phyloP scores from a whole-genome alignment of 1,140 invertebrate genomes.

The Hormaphis cornu region DNA sequence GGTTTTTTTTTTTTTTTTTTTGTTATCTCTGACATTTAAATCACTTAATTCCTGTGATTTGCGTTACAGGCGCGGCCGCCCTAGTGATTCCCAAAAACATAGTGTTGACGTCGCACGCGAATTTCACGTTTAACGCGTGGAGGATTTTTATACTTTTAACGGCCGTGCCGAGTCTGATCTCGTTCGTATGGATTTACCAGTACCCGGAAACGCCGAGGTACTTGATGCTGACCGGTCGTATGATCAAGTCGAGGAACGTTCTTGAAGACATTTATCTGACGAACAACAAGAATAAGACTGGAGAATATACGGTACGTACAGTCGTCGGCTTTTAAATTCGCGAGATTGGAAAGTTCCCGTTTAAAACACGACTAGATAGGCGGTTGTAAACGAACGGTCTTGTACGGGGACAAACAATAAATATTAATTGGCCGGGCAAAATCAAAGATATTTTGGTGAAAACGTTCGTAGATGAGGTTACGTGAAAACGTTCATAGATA shows the following conservation, averaged over 20 bases:
- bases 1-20: too few species aligned
- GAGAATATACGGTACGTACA: background rate
- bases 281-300: background rate
- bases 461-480: too few species aligned
- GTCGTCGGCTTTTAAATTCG: too few species aligned
- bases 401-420: too few species aligned
- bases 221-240: background rate
- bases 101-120: background rate
- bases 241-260: background rate
- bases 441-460: too few species aligned
- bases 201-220: conserved; percentile 1
- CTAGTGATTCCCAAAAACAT: background rate
- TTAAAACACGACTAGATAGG: too few species aligned
- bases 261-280: background rate
- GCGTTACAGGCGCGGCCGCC: background rate
- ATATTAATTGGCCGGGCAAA: too few species aligned
- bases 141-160: background rate
- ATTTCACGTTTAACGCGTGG: background rate
- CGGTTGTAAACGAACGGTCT: too few species aligned
- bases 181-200: background rate
- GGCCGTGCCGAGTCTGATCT: background rate
- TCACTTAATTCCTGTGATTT: too few species aligned
- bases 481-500: too few species aligned
- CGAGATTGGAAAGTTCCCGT: too few species aligned
- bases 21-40: too few species aligned